Conservation (phyloP, 2,797 vertebrate genomes). For the Pseudochaenichthys georgianus region DNA sequence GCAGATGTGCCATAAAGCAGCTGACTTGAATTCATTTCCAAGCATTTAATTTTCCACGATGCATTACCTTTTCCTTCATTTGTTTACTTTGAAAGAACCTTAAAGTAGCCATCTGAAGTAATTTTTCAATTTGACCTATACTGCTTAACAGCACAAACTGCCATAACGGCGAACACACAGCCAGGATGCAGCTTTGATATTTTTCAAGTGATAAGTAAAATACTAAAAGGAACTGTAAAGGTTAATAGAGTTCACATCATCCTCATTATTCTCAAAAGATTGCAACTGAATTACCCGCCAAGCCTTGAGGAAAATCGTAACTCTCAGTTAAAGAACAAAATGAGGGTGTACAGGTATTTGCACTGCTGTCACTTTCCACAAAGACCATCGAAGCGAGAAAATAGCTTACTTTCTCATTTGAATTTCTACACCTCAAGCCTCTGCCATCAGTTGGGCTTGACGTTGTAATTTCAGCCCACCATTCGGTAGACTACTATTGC, state of each 20-base stretch:
- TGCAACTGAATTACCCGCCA: constrained; percentile 46
- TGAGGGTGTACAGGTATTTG: constrained; percentile 44
- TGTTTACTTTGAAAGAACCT: constrained; percentile 26
- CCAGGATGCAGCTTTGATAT: constrained; percentile 52
- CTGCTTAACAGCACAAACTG: constrained; percentile 14
- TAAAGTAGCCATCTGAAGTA: neutral
- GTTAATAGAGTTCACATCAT: constrained; percentile 72
- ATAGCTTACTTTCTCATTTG: constrained; percentile 45
- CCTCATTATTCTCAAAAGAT: constrained; percentile 54
- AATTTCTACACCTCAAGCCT: constrained; percentile 26
- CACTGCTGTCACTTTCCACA: constrained; percentile 42
- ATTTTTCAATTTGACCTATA: constrained; percentile 14
- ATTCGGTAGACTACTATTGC: neutral
- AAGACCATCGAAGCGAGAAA: constrained; percentile 49
- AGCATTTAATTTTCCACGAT: constrained; percentile 32
- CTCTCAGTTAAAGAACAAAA: constrained; percentile 38
- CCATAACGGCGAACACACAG: constrained; percentile 12
- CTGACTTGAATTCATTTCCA: constrained; percentile 42
- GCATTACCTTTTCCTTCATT: constrained; percentile 20
- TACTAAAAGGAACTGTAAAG: constrained; percentile 32
- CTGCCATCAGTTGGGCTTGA: constrained; percentile 27
- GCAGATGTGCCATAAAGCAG: constrained; percentile 48
- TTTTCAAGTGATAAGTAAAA: constrained; percentile 51
- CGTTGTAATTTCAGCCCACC: constrained; percentile 21
- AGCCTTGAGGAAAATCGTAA: constrained; percentile 34